Percentiles rank a stretch among this genome's conserved stretches.
Evolutionary conservation across 2,113 vertebrate species (phyloP).

Genomic region (Aythya baeri): DNA sequence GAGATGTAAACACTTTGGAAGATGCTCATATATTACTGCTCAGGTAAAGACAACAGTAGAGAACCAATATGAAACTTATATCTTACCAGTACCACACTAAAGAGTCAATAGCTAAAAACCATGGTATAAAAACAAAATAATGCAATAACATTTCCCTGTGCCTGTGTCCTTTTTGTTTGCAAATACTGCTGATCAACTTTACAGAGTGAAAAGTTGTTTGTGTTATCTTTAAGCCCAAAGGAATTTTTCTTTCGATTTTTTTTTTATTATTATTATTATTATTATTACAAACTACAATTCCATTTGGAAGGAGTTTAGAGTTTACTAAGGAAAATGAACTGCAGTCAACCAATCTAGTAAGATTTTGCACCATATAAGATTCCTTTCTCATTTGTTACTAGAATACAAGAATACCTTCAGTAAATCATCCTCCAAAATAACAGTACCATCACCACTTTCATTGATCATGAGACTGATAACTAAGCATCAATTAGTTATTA

Average conservation of each 20-base stretch:
- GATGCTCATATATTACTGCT: not conserved
- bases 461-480: not conserved
- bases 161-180: not conserved
- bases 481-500: not conserved
- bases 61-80: fast-evolving
- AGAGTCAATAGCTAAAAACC: not conserved
- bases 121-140: not conserved
- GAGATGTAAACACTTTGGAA: not conserved
- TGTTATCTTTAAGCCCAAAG: not conserved
- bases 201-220: not conserved
- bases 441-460: not conserved
- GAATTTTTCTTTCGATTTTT: not conserved
- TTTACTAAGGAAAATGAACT: too few species aligned
- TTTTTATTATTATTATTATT: too few species aligned
- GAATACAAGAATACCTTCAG: not conserved
- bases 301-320: not conserved
- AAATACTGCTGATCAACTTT: not conserved
- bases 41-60: not conserved
- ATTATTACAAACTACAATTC: not conserved
- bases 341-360: not conserved
- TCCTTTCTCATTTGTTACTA: not conserved
- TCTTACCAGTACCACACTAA: not conserved
- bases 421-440: not conserved
- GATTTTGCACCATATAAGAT: not conserved
- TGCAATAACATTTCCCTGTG: not conserved